phyloP scores from a whole-genome alignment of 2,888 invertebrate species.

The Sphinx pinastri region DNA sequence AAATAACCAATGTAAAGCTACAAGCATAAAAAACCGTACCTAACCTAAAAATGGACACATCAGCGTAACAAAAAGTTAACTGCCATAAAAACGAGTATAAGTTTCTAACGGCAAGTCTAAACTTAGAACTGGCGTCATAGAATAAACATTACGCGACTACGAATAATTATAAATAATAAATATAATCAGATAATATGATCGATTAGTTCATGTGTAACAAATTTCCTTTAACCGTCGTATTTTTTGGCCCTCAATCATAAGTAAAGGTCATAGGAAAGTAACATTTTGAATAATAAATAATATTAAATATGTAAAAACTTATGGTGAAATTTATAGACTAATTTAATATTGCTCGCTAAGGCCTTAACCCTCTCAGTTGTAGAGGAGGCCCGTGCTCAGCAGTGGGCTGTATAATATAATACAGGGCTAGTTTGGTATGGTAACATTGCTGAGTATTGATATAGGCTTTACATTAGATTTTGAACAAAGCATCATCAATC shows the following conservation, averaged over 20 bases:
- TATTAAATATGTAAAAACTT: neutral
- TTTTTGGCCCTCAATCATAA: neutral
- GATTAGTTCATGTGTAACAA: neutral
- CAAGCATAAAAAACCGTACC: conserved; percentile 26
- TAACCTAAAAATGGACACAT: conserved; percentile 17
- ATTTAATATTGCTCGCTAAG: no score
- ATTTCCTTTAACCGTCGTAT: neutral
- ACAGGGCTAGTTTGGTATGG: no score
- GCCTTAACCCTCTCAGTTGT: no score
- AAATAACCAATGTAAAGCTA: no score
- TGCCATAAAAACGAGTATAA: conserved; percentile 47
- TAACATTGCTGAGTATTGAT: no score
- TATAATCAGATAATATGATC: conserved; percentile 3
- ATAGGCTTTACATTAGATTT: no score
- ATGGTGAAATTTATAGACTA: no score
- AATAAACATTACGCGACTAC: conserved; percentile 27
- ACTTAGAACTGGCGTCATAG: conserved; percentile 50
- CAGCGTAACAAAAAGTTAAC: conserved; percentile 44
- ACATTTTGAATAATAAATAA: neutral
- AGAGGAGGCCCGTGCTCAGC: no score
- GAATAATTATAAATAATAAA: neutral
- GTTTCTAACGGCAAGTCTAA: conserved; percentile 57
- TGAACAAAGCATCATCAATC: no score
- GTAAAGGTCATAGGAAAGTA: neutral
- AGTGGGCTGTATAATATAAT: no score